phyloP scores from a whole-genome alignment of 2,888 invertebrate genomes.

The Phrixothrix hirtus region DNA sequence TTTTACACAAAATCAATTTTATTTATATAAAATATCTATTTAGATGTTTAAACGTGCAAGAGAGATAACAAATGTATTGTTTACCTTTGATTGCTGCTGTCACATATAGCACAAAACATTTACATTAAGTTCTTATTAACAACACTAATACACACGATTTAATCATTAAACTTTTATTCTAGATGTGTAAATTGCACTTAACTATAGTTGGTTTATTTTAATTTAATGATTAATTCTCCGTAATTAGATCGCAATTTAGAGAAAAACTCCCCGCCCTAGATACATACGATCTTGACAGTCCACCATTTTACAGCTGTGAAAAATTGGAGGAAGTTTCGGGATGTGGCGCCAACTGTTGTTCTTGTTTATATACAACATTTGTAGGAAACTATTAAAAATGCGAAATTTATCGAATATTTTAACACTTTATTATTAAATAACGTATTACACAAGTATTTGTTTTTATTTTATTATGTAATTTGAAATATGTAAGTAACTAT shows the following conservation, averaged over 20 bases:
- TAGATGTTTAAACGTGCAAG: slow-evolving; percentile 32
- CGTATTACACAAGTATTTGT: too few relatives aligned
- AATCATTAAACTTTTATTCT: slow-evolving; percentile 25
- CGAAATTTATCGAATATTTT: too few relatives aligned
- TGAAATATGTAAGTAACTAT: too few relatives aligned
- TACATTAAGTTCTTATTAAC: slow-evolving; percentile 16
- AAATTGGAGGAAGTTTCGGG: slow-evolving; percentile 15
- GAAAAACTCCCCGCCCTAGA: slow-evolving; percentile 55
- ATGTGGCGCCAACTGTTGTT: slow-evolving; percentile 25
- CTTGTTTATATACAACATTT: too few relatives aligned
- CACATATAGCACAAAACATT: slow-evolving; percentile 39
- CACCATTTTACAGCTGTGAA: slow-evolving; percentile 53
- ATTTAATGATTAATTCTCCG: slow-evolving; percentile 34
- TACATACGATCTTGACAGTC: slow-evolving; percentile 53
- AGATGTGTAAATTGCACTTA: slow-evolving; percentile 18
- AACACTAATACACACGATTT: slow-evolving; percentile 16
- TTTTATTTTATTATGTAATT: too few relatives aligned
- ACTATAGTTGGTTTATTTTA: slow-evolving; percentile 22
- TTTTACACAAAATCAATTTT: neutral
- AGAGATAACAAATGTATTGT: slow-evolving; percentile 50
- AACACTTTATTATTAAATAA: too few relatives aligned
- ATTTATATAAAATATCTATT: slow-evolving; percentile 5
- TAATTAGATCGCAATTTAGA: slow-evolving; percentile 44
- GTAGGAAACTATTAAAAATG: too few relatives aligned
- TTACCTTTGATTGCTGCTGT: slow-evolving; percentile 52